phyloP scores from a whole-genome alignment of 37 sponge, comb jelly and placozoan species.

The Oopsacas minuta region DNA sequence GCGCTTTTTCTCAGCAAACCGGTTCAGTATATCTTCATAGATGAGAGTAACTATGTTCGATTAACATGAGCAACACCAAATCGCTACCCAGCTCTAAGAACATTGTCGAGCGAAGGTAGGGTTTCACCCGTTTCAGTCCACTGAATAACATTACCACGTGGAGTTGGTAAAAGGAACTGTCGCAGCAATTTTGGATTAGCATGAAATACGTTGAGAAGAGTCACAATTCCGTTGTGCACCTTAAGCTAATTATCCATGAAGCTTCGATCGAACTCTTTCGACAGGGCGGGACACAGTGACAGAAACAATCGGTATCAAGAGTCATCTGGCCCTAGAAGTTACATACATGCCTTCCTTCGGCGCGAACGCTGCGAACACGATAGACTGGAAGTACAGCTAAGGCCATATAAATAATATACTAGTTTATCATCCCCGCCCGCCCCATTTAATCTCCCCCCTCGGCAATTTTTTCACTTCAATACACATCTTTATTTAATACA shows the following conservation, averaged over 20 bases:
- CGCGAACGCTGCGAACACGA: slow-evolving; percentile 2
- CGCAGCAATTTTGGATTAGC: not conserved
- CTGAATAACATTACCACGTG: not conserved
- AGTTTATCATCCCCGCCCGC: no score
- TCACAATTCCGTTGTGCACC: slow-evolving; percentile 1
- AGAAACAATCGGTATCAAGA: not conserved
- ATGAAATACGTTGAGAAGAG: not conserved
- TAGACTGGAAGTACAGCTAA: not conserved
- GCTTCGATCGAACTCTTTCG: slow-evolving; percentile 13
- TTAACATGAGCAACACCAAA: not conserved
- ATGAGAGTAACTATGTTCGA: not conserved
- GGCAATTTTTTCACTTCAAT: no score
- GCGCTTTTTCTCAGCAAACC: not conserved
- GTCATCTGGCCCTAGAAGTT: not conserved
- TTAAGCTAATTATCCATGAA: not conserved
- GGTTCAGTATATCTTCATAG: not conserved
- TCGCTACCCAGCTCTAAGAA: not conserved
- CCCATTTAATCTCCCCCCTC: no score
- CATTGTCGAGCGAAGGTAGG: slow-evolving; percentile 14
- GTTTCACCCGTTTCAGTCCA: slow-evolving; percentile 3
- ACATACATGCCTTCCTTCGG: not conserved
- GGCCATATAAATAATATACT: no score
- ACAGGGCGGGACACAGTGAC: not conserved
- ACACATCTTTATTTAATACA: no score
- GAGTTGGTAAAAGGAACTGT: not conserved